These are phyloP conservation scores for Phania funesta DNA, from an alignment of 2,888 invertebrate genomes.

Conservation along the genomic window DNA sequence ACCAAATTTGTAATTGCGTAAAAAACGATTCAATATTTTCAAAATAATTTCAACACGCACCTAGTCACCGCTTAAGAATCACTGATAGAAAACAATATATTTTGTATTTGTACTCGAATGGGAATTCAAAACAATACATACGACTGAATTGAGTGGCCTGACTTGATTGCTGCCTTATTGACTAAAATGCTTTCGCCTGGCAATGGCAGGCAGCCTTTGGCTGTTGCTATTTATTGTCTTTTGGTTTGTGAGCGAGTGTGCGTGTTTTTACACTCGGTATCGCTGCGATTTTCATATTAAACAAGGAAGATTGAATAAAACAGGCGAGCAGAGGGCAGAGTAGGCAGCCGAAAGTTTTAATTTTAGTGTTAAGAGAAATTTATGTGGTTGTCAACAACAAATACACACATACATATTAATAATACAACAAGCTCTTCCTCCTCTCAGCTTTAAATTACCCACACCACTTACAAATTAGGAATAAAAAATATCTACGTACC, in stretches of 20 bases:
- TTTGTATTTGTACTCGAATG: constrained; percentile 1
- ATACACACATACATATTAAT: not conserved
- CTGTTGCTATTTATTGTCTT: constrained; percentile 19
- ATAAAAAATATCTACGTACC: not conserved
- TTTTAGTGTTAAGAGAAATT: constrained; percentile 55
- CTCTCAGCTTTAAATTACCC: constrained; percentile 36
- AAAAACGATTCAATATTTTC: too few species aligned
- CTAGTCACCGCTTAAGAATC: constrained; percentile 13
- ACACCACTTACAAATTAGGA: constrained; percentile 38
- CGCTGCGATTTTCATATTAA: constrained; percentile 24
- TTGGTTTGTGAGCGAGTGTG: too few species aligned
- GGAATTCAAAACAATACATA: constrained; percentile 12
- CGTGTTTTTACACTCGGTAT: not conserved
- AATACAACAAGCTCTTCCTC: constrained; percentile 58
- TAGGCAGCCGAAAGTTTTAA: constrained; percentile 40
- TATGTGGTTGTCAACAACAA: constrained; percentile 26
- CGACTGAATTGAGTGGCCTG: constrained; percentile 29
- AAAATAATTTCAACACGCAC: too few species aligned
- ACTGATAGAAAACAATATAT: not conserved
- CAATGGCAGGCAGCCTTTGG: constrained; percentile 33
- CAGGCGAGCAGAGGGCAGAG: not conserved
- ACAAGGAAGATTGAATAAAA: constrained; percentile 14
- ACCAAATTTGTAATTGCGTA: too few species aligned
- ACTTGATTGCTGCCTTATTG: constrained; percentile 33
- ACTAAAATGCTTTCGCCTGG: constrained; percentile 33